phyloP scores from a whole-genome alignment of 2,888 invertebrate species.

The Mesorhabditis belari region DNA sequence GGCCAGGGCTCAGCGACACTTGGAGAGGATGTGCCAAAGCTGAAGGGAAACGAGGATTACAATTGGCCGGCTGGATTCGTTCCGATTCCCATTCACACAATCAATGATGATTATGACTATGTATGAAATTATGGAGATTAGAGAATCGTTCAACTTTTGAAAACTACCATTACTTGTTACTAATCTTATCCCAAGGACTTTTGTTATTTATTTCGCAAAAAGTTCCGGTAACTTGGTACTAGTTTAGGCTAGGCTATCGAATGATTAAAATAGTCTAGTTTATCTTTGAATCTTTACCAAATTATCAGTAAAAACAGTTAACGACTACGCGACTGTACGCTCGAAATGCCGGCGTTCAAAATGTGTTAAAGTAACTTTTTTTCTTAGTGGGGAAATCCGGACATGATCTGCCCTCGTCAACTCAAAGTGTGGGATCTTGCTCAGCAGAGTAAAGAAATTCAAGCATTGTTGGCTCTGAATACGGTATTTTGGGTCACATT shows the following conservation, averaged over 20 bases:
- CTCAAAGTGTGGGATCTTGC: conserved; percentile 14
- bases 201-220: too few species aligned
- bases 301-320: not conserved
- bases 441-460: conserved; percentile 8
- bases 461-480: conserved; percentile 5
- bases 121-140: conserved; percentile 8
- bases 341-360: not conserved
- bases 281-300: too few species aligned
- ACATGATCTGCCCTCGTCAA: conserved; percentile 13
- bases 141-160: too few species aligned
- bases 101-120: conserved; percentile 14
- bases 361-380: not conserved
- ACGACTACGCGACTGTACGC: too few species aligned
- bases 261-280: too few species aligned
- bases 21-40: conserved; percentile 12
- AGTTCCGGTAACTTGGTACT: too few species aligned
- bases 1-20: conserved; percentile 1
- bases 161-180: too few species aligned
- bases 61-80: conserved; percentile 15
- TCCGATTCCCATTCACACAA: conserved; percentile 20
- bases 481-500: too few species aligned
- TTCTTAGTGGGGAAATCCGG: conserved; percentile 10
- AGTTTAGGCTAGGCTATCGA: too few species aligned
- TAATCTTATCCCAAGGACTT: too few species aligned
- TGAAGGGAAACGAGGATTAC: not conserved